A percentile compares a stretch with the other conserved stretches of the same genome.
phyloP scores from a whole-genome alignment of 2,113 vertebrate genomes.

The Dasyornis broadbenti region DNA sequence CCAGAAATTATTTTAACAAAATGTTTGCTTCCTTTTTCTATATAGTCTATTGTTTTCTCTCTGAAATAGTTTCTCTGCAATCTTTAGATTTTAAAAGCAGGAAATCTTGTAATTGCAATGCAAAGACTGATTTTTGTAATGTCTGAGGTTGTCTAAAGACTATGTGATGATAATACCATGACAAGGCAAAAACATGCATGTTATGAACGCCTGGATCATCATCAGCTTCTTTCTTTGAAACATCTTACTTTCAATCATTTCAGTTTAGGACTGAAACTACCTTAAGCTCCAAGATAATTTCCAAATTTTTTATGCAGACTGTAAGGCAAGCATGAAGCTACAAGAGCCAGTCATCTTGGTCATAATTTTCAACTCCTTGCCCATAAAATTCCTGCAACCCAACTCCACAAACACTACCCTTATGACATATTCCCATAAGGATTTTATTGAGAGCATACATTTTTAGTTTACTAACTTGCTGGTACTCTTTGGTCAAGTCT shows the following conservation, averaged over 20 bases:
- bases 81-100: neutral
- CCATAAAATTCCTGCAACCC: neutral
- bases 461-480: neutral
- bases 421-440: neutral
- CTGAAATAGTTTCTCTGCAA: neutral
- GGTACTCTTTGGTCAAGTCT: neutral
- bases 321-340: neutral
- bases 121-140: neutral
- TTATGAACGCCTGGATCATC: neutral
- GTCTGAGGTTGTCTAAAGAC: neutral
- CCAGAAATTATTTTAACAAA: slow-evolving; percentile 12
- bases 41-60: slow-evolving; percentile 8
- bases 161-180: neutral
- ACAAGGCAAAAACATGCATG: neutral
- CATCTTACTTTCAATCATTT: neutral
- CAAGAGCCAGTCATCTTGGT: neutral
- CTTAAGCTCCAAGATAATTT: neutral
- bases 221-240: neutral
- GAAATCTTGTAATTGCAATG: neutral
- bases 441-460: neutral
- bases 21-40: slow-evolving; percentile 32
- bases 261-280: neutral
- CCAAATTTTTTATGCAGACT: neutral
- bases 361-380: neutral
- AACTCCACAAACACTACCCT: neutral